Evolutionary conservation across 2,888 invertebrate species (phyloP), one percentile per base, ranked within the genome.

Genomic region (Aphelenchoides bicaudatus): DNA sequence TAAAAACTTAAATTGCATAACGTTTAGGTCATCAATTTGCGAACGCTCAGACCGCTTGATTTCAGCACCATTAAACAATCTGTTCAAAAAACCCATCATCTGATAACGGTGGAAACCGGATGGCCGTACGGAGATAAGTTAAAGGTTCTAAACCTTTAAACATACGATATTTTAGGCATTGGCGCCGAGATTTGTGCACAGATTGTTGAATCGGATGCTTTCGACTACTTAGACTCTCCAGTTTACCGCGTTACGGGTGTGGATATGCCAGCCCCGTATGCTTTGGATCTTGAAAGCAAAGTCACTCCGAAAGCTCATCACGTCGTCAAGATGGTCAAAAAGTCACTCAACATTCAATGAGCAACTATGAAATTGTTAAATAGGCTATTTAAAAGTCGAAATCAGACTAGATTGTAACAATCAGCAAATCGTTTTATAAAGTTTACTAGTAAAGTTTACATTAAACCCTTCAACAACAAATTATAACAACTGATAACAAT

Each of bases 221-320:
- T 96, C 83, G 94, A 89, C 84, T 90, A 93, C 81, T 84, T 98
- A 74, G 98, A 98, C 82, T 90, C 96, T 59, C 98, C 98, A 0
- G 88, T 88, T 39, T 85, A 90, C 81, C 85, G 98, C 61, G 64
- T 72, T 39, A 72, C 72, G 39, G 66, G 68, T 61, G 91, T 88
- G 0, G 98, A 98, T 83, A 86, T 89, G 28, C 96, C 96, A 37
- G 94, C 94, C 92, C 94, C 98, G 1, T 99, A 98, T 82, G 85
- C 93, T 3, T 88, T 87, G 80, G 81, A 85, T 13, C 84, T 96
- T 54, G 98, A 98, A 85, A 58, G 63, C 23, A 72, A 70, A 5
- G 76, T 74, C n/a, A 66, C 77, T 30, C 76, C 76, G 28, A 65
- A 58, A 19, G 58, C 66, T 5, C 78, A 81, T n/a, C 89, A 93